Evolutionary conservation across 2,888 invertebrate genomes (phyloP).

Genomic region (Calliphora vomitoria): DNA sequence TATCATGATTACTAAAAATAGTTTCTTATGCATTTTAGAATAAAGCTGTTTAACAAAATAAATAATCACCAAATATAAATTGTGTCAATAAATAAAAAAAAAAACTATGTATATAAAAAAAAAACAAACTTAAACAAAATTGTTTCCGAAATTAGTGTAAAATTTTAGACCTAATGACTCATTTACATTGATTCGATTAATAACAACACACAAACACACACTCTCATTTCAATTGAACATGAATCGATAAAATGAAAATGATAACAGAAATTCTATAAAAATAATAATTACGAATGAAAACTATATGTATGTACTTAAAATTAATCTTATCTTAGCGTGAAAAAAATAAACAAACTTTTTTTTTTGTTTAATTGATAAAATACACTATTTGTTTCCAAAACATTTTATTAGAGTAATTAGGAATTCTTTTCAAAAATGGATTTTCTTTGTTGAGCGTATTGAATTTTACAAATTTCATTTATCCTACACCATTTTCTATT

Average conservation of each 20-base stretch:
- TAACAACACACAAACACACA: neutral
- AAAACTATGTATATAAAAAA: too few relatives aligned
- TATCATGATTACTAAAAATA: conserved; percentile 49
- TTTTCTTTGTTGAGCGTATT: conserved; percentile 65
- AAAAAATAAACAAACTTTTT: conserved; percentile 28
- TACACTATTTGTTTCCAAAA: neutral
- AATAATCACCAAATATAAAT: conserved; percentile 17
- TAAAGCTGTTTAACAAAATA: neutral
- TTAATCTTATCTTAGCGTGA: conserved; percentile 52
- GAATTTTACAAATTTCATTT: conserved; percentile 39
- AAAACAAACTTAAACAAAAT: conserved; percentile 2
- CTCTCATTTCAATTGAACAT: conserved; percentile 19
- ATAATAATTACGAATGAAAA: conserved; percentile 32
- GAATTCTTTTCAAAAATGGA: conserved; percentile 27
- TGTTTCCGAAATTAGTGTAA: neutral
- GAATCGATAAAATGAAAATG: conserved; percentile 22
- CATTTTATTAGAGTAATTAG: neutral
- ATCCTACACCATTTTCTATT: conserved; percentile 60
- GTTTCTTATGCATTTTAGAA: conserved; percentile 3
- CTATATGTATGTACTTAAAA: neutral
- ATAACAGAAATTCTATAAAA: conserved; percentile 46
- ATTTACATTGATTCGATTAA: conserved; percentile 27
- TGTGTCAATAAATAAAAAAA: conserved; percentile 23
- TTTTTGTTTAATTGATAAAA: conserved; percentile 7
- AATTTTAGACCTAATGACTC: conserved; percentile 15